Conservation (phyloP, 2,888 invertebrate species). For the Labia minor region DNA sequence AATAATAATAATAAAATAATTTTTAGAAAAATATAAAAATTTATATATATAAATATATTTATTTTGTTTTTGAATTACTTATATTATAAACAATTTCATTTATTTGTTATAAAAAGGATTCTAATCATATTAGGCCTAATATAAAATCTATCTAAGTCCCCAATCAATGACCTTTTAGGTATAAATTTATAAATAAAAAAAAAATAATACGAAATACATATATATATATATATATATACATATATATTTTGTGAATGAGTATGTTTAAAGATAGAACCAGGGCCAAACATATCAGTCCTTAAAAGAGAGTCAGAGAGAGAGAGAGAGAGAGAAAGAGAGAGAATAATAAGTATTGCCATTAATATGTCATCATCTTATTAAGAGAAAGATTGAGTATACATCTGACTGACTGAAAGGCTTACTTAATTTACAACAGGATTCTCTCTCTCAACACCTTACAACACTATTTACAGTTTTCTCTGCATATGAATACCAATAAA, state of each 20-base stretch:
- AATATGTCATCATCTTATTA: not conserved
- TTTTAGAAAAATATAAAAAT: too few species aligned
- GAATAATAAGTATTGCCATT: too few species aligned
- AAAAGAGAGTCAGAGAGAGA: not conserved
- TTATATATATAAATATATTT: too few species aligned
- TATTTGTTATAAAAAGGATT: too few species aligned
- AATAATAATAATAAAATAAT: too few species aligned
- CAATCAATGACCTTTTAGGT: not conserved
- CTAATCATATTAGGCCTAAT: not conserved
- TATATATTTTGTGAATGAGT: too few species aligned
- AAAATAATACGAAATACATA: not conserved
- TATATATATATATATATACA: too few species aligned
- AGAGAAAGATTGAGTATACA: not conserved
- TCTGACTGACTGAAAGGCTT: conserved; percentile 8
- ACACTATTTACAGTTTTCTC: not conserved
- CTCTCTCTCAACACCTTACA: conserved; percentile 13
- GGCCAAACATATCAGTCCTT: conserved; percentile 4
- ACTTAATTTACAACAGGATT: conserved; percentile 13
- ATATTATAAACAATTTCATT: too few species aligned
- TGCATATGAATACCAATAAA: not conserved
- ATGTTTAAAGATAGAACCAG: conserved; percentile 1
- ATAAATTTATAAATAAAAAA: not conserved
- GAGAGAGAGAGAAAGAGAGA: not conserved
- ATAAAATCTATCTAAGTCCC: not conserved
- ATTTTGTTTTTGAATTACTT: too few species aligned